phyloP scores from a whole-genome alignment of 2,888 invertebrate genomes.

The Hydropsyche betteni region DNA sequence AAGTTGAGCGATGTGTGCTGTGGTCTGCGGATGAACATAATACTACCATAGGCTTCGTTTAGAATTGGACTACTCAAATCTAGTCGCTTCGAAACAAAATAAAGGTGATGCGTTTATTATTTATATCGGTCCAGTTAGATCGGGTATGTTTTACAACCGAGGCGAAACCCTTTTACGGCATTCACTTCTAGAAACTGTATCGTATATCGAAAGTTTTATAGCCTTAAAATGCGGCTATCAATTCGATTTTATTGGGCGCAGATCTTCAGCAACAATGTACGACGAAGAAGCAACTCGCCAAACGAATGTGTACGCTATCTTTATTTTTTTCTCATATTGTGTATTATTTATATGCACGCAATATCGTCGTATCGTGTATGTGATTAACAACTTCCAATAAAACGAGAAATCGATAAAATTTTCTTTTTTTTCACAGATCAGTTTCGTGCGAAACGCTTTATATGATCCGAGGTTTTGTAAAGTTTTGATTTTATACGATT shows the following conservation, averaged over 20 bases:
- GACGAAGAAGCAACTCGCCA: conserved; percentile 7
- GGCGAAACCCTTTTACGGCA: conserved; percentile 30
- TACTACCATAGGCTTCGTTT: no score
- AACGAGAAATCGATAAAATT: conserved; percentile 3
- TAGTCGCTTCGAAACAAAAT: no score
- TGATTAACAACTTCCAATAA: conserved; percentile 12
- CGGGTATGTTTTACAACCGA: conserved; percentile 29
- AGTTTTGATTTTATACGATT: no score
- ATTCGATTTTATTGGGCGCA: conserved; percentile 33
- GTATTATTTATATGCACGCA: background rate
- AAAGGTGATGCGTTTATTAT: background rate
- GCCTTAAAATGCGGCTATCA: conserved; percentile 28
- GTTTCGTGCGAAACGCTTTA: background rate
- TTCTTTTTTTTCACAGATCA: background rate
- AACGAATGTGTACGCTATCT: background rate
- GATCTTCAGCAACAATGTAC: background rate
- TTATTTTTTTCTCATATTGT: background rate
- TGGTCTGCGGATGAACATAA: no score
- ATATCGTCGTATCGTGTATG: no score
- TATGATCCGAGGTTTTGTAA: no score
- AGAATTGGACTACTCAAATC: no score
- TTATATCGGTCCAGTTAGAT: conserved; percentile 27
- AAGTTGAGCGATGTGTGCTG: no score
- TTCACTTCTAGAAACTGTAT: conserved; percentile 34
- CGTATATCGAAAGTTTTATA: conserved; percentile 41